phyloP scores from a whole-genome alignment of 2,797 vertebrate genomes.

The Arctocebus calabarensis region DNA sequence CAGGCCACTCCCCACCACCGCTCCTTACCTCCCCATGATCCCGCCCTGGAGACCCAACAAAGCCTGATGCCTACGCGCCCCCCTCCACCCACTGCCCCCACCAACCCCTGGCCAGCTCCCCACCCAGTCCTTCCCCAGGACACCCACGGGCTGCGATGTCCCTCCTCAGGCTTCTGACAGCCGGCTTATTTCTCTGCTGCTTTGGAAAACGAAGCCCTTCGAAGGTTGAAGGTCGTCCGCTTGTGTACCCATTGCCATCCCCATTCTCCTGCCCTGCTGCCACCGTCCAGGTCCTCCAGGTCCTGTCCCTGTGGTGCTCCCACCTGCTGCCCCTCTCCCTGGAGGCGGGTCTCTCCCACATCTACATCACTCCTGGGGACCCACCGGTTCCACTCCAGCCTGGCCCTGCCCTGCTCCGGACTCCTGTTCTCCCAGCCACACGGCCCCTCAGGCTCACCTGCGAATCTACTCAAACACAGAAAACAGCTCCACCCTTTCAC shows the following conservation, averaged over 20 bases:
- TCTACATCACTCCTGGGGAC: background rate
- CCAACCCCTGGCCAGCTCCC: background rate
- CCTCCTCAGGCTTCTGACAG: background rate
- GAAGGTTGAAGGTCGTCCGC: too few species aligned
- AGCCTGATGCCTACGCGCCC: too few species aligned
- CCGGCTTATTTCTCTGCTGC: background rate
- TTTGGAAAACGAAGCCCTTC: background rate
- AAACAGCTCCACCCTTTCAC: background rate
- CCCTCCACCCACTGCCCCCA: background rate
- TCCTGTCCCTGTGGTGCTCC: fast-evolving
- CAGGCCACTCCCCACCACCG: too few species aligned
- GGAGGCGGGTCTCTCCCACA: fast-evolving
- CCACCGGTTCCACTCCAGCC: background rate
- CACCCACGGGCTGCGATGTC: background rate
- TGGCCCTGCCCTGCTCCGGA: conserved; percentile 79
- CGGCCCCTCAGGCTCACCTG: fast-evolving
- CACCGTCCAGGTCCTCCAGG: fast-evolving
- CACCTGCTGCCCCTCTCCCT: background rate
- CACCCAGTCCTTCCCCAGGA: background rate
- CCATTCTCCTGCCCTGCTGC: background rate
- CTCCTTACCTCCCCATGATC: background rate
- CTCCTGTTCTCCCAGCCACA: background rate
- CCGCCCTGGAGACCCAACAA: background rate
- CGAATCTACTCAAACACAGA: background rate
- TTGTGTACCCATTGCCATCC: background rate